Base-by-base conservation (phyloP, 1,140 invertebrate genomes). In the Bombus sibiricus region DNA sequence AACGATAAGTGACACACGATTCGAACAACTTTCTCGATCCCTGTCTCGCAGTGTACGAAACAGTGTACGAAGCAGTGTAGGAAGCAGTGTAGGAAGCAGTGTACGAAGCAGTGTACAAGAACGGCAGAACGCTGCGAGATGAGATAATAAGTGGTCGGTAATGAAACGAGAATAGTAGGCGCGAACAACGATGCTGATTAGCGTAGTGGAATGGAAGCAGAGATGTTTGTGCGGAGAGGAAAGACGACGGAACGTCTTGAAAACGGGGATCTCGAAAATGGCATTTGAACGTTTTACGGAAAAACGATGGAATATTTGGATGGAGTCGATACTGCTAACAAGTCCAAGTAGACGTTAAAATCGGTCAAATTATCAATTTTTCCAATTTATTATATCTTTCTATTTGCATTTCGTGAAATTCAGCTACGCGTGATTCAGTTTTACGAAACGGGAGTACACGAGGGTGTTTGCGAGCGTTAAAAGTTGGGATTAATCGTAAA, bases 301-400 rank as follows among this genome's bases (percentile, higher is more conserved):
- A 68, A n/a, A 43, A 66, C 37, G 34, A 53, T 34, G 10, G 13
- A 37, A 41, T 3, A 2, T n/a, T 28, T 39, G 8, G 71, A 74
- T 18, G 62, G 34, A 43, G 9, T 10, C 5, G 41, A 37, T 39
- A 25, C n/a, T 12, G 68, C 68, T 18, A 43, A 34, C 53, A 34
- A 53, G 47, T 81, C 69, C 68, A 34, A 41, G 53, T 73, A 73
- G 69, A 73, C 69, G 53, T 72, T 81, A 18, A 64, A 74, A 37
- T 25, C 57, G 3, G 53, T 66, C 13, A 12, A 22, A 32, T 68
- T 39, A 41, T 43, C 47, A 18, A 39, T 77, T 43, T 77, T 77
- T 77, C 73, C 73, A 43, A 25, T 83, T 76, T 77, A 68, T 62
- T 39, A 18, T 41, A 41, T 69, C 62, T 69, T 83, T 83, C 81